Percentiles rank a stretch among this genome's conserved stretches.
These are phyloP conservation scores for Xyrauchen texanus DNA, from an alignment of 2,113 vertebrate species.

Conservation along the genomic window DNA sequence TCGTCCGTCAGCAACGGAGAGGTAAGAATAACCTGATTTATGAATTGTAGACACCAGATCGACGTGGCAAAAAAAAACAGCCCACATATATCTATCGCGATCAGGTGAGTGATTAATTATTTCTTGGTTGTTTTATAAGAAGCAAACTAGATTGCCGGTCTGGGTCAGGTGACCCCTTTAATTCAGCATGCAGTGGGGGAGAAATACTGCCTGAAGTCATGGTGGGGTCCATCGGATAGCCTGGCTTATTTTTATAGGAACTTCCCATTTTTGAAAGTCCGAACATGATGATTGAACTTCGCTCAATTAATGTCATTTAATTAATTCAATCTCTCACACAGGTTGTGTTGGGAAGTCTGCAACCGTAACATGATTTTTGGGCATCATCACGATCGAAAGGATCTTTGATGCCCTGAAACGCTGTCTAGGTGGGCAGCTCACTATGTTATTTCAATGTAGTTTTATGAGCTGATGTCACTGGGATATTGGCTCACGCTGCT, in stretches of 20 bases:
- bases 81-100: not conserved
- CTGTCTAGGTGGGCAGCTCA: not conserved
- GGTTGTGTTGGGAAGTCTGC: no score
- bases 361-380: not conserved
- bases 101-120: not conserved
- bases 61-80: not conserved
- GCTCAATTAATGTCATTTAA: no score
- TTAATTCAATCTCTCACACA: no score
- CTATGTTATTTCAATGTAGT: not conserved
- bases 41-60: not conserved
- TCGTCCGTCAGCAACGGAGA: constrained; percentile 75
- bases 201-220: constrained; percentile 5
- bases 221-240: not conserved
- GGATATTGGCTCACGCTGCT: not conserved
- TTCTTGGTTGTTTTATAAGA: not conserved
- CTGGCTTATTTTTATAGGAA: no score
- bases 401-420: not conserved
- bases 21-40: constrained; percentile 71
- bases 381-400: not conserved
- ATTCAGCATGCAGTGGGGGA: constrained; percentile 23
- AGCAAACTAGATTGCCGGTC: constrained; percentile 41
- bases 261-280: not conserved
- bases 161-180: constrained; percentile 36
- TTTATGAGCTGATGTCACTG: no score
- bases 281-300: no score